These are phyloP conservation scores for Bursaphelenchus mucronatus DNA, from an alignment of 1,140 invertebrate species.

Conservation along the genomic window DNA sequence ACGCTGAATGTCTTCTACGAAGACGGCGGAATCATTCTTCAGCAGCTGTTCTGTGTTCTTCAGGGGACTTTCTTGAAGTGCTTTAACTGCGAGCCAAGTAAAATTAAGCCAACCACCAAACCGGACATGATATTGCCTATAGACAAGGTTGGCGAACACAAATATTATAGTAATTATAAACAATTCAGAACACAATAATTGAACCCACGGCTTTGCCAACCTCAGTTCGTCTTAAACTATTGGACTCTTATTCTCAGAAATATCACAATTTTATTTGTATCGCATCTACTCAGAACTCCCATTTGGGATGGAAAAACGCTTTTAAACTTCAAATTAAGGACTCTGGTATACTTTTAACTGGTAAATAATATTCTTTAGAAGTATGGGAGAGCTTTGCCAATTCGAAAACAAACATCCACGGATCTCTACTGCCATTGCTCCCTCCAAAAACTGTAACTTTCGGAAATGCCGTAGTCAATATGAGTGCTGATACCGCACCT, in stretches of 20 bases:
- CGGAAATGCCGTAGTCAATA: neutral
- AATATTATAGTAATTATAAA: slow-evolving; percentile 8
- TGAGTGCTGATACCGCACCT: neutral
- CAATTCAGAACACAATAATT: slow-evolving; percentile 20
- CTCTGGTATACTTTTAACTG: slow-evolving; percentile 26
- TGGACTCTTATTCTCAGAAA: slow-evolving; percentile 3
- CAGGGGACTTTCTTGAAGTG: slow-evolving; percentile 34
- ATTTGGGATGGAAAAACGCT: slow-evolving; percentile 37
- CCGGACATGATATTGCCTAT: slow-evolving; percentile 31
- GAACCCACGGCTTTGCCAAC: slow-evolving; percentile 33
- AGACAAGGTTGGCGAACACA: slow-evolving; percentile 24
- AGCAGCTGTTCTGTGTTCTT: slow-evolving; percentile 27
- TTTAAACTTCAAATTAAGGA: slow-evolving; percentile 34
- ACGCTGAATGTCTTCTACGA: slow-evolving; percentile 32
- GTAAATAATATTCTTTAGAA: slow-evolving; percentile 26
- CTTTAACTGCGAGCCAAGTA: slow-evolving; percentile 19
- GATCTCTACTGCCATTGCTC: neutral
- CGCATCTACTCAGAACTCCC: slow-evolving; percentile 23
- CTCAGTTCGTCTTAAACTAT: slow-evolving; percentile 27
- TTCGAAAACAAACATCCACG: slow-evolving; percentile 28
- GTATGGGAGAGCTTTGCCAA: slow-evolving; percentile 31
- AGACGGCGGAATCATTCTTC: slow-evolving; percentile 34
- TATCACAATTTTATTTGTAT: slow-evolving; percentile 25
- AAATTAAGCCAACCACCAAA: slow-evolving; percentile 12
- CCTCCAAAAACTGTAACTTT: slow-evolving; percentile 1